Evolutionary conservation across 35 echinoderm and acorn worm species (phyloP), one percentile per base, ranked within the genome.

Genomic region (Lytechinus pictus): DNA sequence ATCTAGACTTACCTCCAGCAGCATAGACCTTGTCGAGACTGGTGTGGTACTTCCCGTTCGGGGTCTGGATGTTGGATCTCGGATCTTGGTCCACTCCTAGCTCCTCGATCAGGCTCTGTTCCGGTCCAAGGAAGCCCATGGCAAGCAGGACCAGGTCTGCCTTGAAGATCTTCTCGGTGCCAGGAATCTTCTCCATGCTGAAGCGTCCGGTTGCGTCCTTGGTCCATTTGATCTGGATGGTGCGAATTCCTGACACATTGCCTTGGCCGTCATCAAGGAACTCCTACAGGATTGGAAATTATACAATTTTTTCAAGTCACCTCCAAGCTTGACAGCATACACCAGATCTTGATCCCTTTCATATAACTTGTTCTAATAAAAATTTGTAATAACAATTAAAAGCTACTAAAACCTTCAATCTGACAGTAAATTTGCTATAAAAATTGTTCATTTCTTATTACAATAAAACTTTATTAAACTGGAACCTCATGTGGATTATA

Each of bases 41-140:
- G 52, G 98, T 99, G 54, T 89, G 95, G 88, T 99, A 99, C 96
- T 99, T 98, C 12, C 97, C 97, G 13, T 72, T 91, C 0, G 96
- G 96, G 1, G 98, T 97, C 94, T 98, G 88, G 51, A 98, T 97
- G 71, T 99, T 99, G 5, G 98, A 95, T 44, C 98, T 96, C 27
- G 96, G 95, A 79, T 99, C 96, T 61, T 98, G 96, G 9, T 98
- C 95, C 52, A 99, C 52, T 4, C 96, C 98, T 52, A 99, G 87
- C 92, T 99, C 95, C 27, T 97, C 95, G 55, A 99, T 96, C 51
- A 97, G 53, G 10, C 86, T 89, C 27, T 98, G 79, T 66, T 99
- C 98, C 16, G 98, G 98, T 54, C 98, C 98, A 7, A 98, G 92
- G 95, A 99, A 99, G 51, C 98, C 98, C 98, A 99, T 99, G 54